These are phyloP conservation scores for Daboia siamensis DNA, from an alignment of 2,113 vertebrate species.

Conservation along the genomic window DNA sequence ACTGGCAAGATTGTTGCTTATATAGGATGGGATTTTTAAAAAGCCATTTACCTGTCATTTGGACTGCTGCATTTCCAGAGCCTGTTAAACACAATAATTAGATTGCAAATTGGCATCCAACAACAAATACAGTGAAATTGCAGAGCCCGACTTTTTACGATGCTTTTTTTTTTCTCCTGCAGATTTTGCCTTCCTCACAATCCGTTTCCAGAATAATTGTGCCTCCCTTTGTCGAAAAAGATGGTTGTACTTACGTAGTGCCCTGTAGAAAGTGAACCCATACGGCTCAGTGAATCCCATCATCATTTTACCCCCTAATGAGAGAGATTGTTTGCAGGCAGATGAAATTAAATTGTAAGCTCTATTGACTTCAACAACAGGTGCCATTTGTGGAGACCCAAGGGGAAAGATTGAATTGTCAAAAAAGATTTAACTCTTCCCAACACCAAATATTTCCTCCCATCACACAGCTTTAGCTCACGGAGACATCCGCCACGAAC, in stretches of 20 bases:
- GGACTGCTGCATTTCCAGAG: constrained; percentile 51
- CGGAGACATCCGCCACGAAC: constrained; percentile 15
- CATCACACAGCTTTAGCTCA: constrained; percentile 20
- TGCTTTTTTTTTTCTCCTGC: not conserved
- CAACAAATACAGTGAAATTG: constrained; percentile 51
- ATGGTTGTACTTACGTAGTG: constrained; percentile 74
- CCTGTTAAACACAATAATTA: constrained; percentile 60
- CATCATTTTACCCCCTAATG: constrained; percentile 87
- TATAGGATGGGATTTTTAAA: constrained; percentile 3
- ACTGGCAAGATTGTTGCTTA: constrained; percentile 41
- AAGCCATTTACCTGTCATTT: constrained; percentile 34
- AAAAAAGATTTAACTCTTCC: constrained; percentile 73
- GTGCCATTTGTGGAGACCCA: constrained; percentile 81
- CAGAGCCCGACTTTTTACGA: constrained; percentile 47
- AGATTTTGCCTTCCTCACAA: constrained; percentile 59
- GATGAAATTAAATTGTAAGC: constrained; percentile 95
- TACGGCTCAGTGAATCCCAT: constrained; percentile 82
- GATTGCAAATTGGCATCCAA: constrained; percentile 52
- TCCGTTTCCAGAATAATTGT: constrained; percentile 73
- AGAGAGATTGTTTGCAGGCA: constrained; percentile 88
- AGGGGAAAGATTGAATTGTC: constrained; percentile 68
- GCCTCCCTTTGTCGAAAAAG: constrained; percentile 73
- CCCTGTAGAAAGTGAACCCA: constrained; percentile 77
- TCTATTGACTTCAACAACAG: constrained; percentile 89
- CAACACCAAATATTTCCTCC: constrained; percentile 39